These are phyloP conservation scores for Linurgus olivaceus DNA, from an alignment of 2,797 vertebrate species.

Conservation along the genomic window DNA sequence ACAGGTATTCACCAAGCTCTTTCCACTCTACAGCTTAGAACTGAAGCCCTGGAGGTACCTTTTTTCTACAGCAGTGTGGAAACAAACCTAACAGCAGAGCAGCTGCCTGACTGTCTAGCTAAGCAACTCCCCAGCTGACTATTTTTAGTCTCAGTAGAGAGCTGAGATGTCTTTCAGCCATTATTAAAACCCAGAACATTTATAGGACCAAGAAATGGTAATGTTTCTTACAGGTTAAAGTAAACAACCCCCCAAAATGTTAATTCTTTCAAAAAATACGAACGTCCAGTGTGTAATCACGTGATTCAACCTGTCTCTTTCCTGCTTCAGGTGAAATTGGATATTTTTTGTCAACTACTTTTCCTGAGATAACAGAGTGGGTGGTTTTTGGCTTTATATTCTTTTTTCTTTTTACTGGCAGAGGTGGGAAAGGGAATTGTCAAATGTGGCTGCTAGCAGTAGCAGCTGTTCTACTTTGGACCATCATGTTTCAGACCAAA, in stretches of 20 bases:
- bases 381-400: background rate
- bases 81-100: background rate
- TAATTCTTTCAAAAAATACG: background rate
- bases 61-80: background rate
- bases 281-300: background rate
- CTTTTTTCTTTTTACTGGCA: background rate
- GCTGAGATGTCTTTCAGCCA: background rate
- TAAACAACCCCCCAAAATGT: background rate
- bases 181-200: background rate
- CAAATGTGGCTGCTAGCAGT: background rate
- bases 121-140: background rate
- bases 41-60: background rate
- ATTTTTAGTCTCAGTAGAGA: background rate
- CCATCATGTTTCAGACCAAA: background rate
- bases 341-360: background rate
- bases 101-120: background rate
- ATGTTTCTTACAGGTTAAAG: background rate
- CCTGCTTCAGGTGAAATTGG: background rate
- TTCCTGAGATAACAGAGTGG: background rate
- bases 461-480: background rate
- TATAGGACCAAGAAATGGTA: background rate
- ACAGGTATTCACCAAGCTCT: background rate
- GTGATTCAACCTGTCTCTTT: fast-evolving
- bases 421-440: background rate
- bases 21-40: background rate